Evolutionary conservation across 2,888 invertebrate species (phyloP).

Genomic region (Anarsia innoxiella): DNA sequence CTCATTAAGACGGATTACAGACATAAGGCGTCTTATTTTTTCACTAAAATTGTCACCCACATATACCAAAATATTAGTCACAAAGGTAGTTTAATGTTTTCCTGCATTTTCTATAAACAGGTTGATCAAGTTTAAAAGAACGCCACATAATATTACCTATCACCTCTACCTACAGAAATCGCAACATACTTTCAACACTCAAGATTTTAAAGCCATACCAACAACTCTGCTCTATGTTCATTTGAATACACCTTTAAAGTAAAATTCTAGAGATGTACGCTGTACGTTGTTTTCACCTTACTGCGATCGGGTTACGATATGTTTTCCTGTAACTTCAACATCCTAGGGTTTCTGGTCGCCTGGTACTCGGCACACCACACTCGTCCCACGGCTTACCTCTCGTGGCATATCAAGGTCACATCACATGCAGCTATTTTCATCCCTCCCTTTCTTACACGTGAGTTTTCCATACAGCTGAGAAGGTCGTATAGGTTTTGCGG

Average conservation of each 20-base stretch:
- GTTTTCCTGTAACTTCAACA: slow-evolving; percentile 14
- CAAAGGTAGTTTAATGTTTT: too few species aligned
- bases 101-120: too few species aligned
- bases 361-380: slow-evolving; percentile 58
- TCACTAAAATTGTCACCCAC: not conserved
- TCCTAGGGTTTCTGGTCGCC: slow-evolving; percentile 38
- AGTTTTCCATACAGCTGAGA: slow-evolving; percentile 26
- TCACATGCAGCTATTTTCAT: slow-evolving; percentile 40
- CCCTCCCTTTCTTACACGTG: slow-evolving; percentile 36
- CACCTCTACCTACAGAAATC: not conserved
- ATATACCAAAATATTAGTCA: too few species aligned
- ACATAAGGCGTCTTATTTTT: too few species aligned
- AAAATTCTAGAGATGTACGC: not conserved
- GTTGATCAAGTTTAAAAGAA: not conserved
- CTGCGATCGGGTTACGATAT: slow-evolving; percentile 13
- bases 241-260: not conserved
- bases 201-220: not conserved
- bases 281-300: slow-evolving; percentile 16
- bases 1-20: not conserved
- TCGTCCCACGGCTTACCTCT: slow-evolving; percentile 46
- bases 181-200: not conserved
- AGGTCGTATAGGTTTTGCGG: slow-evolving; percentile 31
- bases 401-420: slow-evolving; percentile 64
- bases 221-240: not conserved
- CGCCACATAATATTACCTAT: not conserved